Conservation (phyloP, 2,888 invertebrate genomes). For the Drosophila mayaguana region DNA sequence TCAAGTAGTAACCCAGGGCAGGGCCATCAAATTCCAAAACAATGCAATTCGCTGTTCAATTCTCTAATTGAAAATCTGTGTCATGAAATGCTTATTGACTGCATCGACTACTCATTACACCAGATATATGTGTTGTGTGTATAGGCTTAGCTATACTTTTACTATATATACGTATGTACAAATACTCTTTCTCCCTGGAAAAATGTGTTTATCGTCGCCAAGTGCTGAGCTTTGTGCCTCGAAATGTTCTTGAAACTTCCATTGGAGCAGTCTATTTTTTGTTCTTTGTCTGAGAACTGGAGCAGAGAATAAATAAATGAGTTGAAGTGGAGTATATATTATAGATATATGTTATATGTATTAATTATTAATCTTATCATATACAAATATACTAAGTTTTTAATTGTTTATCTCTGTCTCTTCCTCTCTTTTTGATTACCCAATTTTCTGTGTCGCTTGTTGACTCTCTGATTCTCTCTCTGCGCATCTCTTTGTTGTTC, state of each 20-base stretch:
- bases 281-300: too few relatives aligned
- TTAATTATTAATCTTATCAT: too few relatives aligned
- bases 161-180: neutral
- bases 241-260: neutral
- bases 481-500: too few relatives aligned
- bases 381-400: too few relatives aligned
- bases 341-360: too few relatives aligned
- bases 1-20: slow-evolving; percentile 48
- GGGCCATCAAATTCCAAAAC: slow-evolving; percentile 33
- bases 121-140: neutral
- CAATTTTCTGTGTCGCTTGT: too few relatives aligned
- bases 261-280: neutral
- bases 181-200: neutral
- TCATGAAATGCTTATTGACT: slow-evolving; percentile 45
- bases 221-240: too few relatives aligned
- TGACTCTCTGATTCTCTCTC: too few relatives aligned
- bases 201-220: neutral
- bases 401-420: too few relatives aligned
- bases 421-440: too few relatives aligned
- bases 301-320: neutral
- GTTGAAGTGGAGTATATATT: neutral
- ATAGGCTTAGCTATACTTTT: neutral
- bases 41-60: slow-evolving; percentile 61
- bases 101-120: neutral
- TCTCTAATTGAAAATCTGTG: slow-evolving; percentile 58